These are phyloP conservation scores for Salvelinus alpinus DNA, from an alignment of 2,113 vertebrate species.

Conservation along the genomic window DNA sequence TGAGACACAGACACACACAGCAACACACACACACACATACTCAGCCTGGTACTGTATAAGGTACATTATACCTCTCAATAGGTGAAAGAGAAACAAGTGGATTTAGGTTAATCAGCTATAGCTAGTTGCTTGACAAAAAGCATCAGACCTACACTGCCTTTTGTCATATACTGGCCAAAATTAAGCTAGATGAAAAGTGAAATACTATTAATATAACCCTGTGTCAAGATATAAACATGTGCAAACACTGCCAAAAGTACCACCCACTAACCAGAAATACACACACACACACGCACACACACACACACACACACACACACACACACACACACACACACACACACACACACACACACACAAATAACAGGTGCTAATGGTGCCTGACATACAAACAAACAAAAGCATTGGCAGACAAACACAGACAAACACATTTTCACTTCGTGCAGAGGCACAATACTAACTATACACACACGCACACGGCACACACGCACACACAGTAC, in stretches of 20 bases:
- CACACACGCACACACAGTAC: no score
- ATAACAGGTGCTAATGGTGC: background rate
- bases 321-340: background rate
- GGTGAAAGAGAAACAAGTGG: background rate
- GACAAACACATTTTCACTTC: no score
- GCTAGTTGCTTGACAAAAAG: no score
- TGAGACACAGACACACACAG: background rate
- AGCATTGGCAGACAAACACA: background rate
- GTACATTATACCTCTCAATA: background rate
- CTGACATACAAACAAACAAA: background rate
- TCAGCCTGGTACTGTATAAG: background rate
- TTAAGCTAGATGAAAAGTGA: no score
- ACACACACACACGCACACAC: slow-evolving; percentile 13
- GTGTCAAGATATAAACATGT: no score
- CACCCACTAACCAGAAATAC: background rate
- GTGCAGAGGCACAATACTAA: no score
- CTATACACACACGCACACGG: no score
- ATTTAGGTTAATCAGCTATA: background rate
- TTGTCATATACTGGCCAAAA: no score
- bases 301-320: slow-evolving; percentile 8
- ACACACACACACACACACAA: background rate
- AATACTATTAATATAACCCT: no score
- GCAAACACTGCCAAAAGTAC: background rate
- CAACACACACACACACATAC: slow-evolving; percentile 6
- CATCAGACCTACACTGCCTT: no score